Base-by-base conservation (phyloP, 1,140 invertebrate species). In the Episyrphus balteatus region DNA sequence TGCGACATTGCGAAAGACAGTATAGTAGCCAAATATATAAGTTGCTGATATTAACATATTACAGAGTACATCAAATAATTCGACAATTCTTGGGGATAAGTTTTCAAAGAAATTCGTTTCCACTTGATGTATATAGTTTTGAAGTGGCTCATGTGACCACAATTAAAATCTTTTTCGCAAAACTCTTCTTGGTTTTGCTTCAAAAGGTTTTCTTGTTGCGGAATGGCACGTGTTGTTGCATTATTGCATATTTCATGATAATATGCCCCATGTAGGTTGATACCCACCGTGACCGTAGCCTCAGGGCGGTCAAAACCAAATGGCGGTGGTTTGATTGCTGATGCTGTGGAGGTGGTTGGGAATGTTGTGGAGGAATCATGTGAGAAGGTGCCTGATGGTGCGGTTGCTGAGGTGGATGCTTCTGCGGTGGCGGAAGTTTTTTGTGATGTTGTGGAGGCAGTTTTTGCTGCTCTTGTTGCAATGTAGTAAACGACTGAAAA, bases 221-320 rank as follows among this genome's bases (percentile, higher is more conserved):
- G 45, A 11, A 51, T 49, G 1, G 52, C 51, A n/a, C n/a, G n/a
- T 53, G 57, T 48, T 64, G 62, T 59, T 62, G 57, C n/a, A n/a
- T n/a, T n/a, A n/a, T 14, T 79, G 79, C 61, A 77, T 75, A 55
- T 73, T 76, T 73, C 70, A 75, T 14, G 70, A 62, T 11, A n/a
- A n/a, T n/a, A 69, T 57, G 9, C 70, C 67, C 21, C 70, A 67
- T 19, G 66, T 65, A 1, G 51, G 57, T 42, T 54, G 56, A 37
- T 52, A 55, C n/a, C 53, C 56, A 5, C 52, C 55, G 57, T 80
- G 79, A 13, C 77, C 80, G 51, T 77, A 81, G 7, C 79, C 80
- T 26, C 79, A 82, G 2, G 81, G 82, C 2, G 81, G 77, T 49
- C n/a, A n/a, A 71, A 72, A 31, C 77, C 78, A 59, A 81, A 78